Evolutionary conservation across 92 coral and sea anemone species (phyloP).

Genomic region (Heliopora coerulea): DNA sequence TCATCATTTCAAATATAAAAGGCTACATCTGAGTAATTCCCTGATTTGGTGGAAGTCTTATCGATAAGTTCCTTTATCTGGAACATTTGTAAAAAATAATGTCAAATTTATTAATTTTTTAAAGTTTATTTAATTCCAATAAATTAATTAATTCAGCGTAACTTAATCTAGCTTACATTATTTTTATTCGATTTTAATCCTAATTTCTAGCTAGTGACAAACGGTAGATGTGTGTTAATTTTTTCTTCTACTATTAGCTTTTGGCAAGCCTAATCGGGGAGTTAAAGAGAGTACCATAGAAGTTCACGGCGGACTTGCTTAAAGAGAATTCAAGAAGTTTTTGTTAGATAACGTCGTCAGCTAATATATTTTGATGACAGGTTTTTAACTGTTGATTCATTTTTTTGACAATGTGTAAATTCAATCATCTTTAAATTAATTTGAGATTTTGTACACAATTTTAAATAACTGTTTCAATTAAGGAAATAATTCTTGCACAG

Average conservation of each 20-base stretch:
- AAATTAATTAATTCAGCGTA: no score
- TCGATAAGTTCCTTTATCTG: no score
- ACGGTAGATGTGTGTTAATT: neutral
- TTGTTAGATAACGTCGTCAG: neutral
- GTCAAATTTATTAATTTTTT: no score
- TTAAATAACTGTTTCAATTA: neutral
- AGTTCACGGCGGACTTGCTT: neutral
- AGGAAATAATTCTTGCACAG: no score
- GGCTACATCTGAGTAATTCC: no score
- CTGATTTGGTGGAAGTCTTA: no score
- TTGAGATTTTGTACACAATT: neutral
- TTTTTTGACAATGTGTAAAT: neutral
- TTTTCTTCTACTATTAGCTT: constrained; percentile 25
- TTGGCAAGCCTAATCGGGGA: constrained; percentile 10
- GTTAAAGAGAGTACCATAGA: neutral
- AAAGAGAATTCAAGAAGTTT: neutral
- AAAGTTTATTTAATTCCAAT: no score
- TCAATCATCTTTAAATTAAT: neutral
- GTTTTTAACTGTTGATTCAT: neutral
- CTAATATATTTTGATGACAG: neutral
- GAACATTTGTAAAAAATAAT: no score
- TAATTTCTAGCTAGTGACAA: neutral
- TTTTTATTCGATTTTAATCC: no score
- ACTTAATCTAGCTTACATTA: no score
- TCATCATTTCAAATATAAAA: no score